Base-by-base conservation (phyloP, 2,888 invertebrate species). In the Ectobius pallidus region DNA sequence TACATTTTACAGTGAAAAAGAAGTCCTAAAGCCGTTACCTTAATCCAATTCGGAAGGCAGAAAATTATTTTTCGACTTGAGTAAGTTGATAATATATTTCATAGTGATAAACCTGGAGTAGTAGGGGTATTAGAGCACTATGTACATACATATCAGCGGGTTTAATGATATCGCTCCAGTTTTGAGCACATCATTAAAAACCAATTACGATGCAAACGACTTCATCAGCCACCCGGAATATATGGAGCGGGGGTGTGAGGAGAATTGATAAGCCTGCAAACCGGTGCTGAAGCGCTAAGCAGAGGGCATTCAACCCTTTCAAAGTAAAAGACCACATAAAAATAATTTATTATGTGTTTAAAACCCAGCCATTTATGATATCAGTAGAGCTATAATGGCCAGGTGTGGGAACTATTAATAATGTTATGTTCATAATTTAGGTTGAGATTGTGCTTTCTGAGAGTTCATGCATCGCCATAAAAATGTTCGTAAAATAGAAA, bases 201-300 rank as follows among this genome's bases (percentile, higher is more conserved):
- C 68, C 71, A 73, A 73, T 73, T 73, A 73, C 65, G 68, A 68
- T 65, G 73, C 61, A 73, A 73, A 61, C 65, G 70, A 61, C 61
- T 67, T 68, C 70, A 70, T 70, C 62, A 62, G 44, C 39, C 42
- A 39, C 16, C 20, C 63, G 20, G 25, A 34, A 22, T 16, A 44
- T 2, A 20, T 11, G 55, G 55, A 9, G 16, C 22, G 22, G 55
- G 25, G 55, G 6, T 34, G 34, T 3, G 20, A 11, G 18, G 52
- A 22, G 52, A 9, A 20, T 52, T 52, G 52, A 25, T 52, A 52
- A 52, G 52, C 25, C 52, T 52, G 9, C 20, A 25, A 52, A 52
- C 25, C 52, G 25, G 11, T 52, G 52, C 22, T 25, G 25, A 52
- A 25, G 3, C 6, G 6, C 34, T 34, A 34, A 11, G 11, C 34